Base-by-base conservation (phyloP, 2,113 vertebrate species). In the Cryptotis parvus region DNA sequence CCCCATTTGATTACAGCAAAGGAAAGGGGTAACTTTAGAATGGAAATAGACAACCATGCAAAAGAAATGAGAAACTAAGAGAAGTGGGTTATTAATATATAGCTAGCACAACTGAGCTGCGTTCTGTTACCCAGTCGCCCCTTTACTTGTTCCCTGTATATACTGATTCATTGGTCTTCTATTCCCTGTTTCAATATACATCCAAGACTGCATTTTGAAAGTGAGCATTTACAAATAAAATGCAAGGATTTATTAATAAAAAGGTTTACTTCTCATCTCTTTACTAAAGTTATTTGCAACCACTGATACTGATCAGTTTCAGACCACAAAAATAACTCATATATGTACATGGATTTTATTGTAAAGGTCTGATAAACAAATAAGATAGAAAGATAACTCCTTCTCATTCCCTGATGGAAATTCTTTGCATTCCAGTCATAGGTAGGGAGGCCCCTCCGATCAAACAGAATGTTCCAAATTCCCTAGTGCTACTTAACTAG, bases 401-500 rank as follows among this genome's bases (percentile, higher is more conserved):
- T 9, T 55, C 76, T 55, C 63, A 37, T 69, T 83, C 4, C 0
- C 20, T 55, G 49, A 15, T 61, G 37, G 39, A 45, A 27, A 84
- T 91, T 89, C 81, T 89, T 92, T 69, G 91, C 84, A 78, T 84
- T 91, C 90, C 85, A 35, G 0, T n/a, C 43, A 10, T 52, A 49
- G 49, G 29, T 33, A 41, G 37, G 35, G 84, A 78, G 77, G 91
- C 73, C 77, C 68, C 88, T 80, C 43, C 41, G 20, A 41, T 69
- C 84, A 37, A 43, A 49, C 49, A 68, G 65, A 66, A 70, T 49
- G 22, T 49, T 45, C 52, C 26, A 41, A 79, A 78, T 76, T 94
- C 52, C 80, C 73, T 63, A 66, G 2, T 68, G 52, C 78, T 74
- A 35, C 77, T 84, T 81, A 95, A 92, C 91, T 82, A 70, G 92